A percentile compares a stretch with the other conserved stretches of the same genome.
These are phyloP conservation scores for Amphipyra berbera DNA, from an alignment of 2,888 invertebrate genomes.

Conservation along the genomic window DNA sequence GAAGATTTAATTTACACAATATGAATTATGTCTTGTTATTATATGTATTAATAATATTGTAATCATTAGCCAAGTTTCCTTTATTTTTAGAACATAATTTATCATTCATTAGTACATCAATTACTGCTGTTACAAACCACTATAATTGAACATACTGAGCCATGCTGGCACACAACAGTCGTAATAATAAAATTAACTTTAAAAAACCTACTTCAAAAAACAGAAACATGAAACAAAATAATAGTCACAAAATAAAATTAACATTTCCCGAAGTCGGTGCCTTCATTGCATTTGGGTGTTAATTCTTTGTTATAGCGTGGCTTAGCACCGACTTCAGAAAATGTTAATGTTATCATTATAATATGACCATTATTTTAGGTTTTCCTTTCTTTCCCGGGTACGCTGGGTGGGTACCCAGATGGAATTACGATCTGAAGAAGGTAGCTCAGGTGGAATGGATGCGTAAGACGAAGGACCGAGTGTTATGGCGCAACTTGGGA, in stretches of 20 bases:
- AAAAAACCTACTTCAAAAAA: background rate
- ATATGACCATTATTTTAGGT: no score
- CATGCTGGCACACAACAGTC: slow-evolving; percentile 47
- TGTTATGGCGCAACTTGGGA: no score
- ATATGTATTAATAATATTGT: slow-evolving; percentile 16
- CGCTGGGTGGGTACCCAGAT: no score
- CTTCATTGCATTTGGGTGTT: no score
- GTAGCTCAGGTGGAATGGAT: no score
- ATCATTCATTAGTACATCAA: slow-evolving; percentile 34
- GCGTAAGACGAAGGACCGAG: no score
- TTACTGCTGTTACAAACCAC: slow-evolving; percentile 37
- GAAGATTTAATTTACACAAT: background rate
- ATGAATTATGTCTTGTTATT: background rate
- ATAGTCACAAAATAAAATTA: background rate
- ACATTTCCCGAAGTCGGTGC: no score
- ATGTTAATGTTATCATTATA: no score
- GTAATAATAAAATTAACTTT: slow-evolving; percentile 5
- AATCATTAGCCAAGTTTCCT: slow-evolving; percentile 24
- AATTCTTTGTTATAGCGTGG: no score
- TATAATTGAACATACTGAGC: slow-evolving; percentile 21
- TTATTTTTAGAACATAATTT: slow-evolving; percentile 34
- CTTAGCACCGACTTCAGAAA: no score
- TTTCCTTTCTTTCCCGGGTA: no score
- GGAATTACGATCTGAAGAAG: no score
- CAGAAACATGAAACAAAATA: background rate